Percentiles rank a stretch among this genome's conserved stretches.
Conservation (phyloP, 2,888 invertebrate genomes). For the Crepidodera aurea region DNA sequence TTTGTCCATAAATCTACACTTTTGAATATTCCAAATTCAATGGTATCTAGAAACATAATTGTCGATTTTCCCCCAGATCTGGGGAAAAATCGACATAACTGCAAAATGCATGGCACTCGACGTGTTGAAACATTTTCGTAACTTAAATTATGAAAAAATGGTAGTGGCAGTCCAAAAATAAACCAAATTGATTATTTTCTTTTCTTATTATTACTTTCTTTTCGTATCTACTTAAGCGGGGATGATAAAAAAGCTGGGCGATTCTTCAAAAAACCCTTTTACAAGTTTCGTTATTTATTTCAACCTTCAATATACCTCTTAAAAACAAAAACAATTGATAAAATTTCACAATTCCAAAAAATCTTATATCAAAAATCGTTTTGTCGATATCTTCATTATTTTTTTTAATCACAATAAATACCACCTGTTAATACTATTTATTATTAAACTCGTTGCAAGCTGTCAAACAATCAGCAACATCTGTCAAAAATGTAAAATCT, state of each 20-base stretch:
- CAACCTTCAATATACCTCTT: constrained; percentile 22
- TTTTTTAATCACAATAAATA: not conserved
- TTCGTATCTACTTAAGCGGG: too few species aligned
- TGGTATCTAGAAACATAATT: too few species aligned
- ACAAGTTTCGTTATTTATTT: constrained; percentile 8
- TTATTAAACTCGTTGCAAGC: not conserved
- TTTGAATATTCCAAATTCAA: too few species aligned
- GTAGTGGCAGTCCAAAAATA: not conserved
- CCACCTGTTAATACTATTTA: not conserved
- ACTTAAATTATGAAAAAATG: not conserved
- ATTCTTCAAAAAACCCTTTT: not conserved
- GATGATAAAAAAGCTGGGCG: too few species aligned
- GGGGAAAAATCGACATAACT: too few species aligned
- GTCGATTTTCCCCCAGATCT: too few species aligned
- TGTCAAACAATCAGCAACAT: not conserved
- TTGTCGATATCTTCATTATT: not conserved
- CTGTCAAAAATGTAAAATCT: not conserved
- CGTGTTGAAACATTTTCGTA: too few species aligned
- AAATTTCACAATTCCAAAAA: constrained; percentile 21
- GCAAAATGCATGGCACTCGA: too few species aligned
- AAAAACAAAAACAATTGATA: constrained; percentile 22
- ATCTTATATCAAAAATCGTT: constrained; percentile 14
- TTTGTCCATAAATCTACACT: too few species aligned
- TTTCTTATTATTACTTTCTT: too few species aligned
- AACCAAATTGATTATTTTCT: too few species aligned